These are phyloP conservation scores for Myotis lucifugus DNA, from an alignment of 2,113 vertebrate species.

Conservation along the genomic window DNA sequence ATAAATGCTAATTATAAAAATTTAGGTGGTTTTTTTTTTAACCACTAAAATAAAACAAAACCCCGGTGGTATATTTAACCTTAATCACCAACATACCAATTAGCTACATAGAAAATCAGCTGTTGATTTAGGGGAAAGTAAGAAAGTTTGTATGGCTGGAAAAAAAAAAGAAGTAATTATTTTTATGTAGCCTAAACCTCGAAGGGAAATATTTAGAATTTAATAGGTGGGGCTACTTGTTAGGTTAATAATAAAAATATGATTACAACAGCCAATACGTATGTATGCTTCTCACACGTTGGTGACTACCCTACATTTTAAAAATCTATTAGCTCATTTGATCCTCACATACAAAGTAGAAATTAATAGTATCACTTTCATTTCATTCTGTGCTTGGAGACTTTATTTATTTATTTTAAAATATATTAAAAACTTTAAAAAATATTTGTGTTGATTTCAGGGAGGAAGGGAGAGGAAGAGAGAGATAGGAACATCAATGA, in stretches of 20 bases:
- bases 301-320: not conserved
- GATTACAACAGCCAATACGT: not conserved
- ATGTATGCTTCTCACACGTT: not conserved
- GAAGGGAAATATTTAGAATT: constrained; percentile 22
- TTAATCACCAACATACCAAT: not conserved
- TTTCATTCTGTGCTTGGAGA: not conserved
- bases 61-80: not conserved
- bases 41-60: constrained; percentile 43
- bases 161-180: constrained; percentile 5
- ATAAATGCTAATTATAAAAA: constrained; percentile 58
- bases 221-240: not conserved
- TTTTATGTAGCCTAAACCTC: not conserved
- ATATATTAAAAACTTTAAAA: too few relatives aligned
- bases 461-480: too few relatives aligned
- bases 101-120: not conserved
- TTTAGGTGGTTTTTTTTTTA: not conserved
- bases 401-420: too few relatives aligned
- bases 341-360: not conserved
- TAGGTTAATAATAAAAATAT: not conserved
- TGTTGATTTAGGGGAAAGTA: not conserved
- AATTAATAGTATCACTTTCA: too few relatives aligned
- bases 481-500: too few relatives aligned
- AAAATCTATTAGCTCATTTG: not conserved
- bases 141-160: not conserved
- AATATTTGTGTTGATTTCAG: too few relatives aligned